A percentile compares a stretch with the other conserved stretches of the same genome.
Evolutionary conservation across 2,797 vertebrate genomes (phyloP).

Genomic region (Liasis olivaceus): DNA sequence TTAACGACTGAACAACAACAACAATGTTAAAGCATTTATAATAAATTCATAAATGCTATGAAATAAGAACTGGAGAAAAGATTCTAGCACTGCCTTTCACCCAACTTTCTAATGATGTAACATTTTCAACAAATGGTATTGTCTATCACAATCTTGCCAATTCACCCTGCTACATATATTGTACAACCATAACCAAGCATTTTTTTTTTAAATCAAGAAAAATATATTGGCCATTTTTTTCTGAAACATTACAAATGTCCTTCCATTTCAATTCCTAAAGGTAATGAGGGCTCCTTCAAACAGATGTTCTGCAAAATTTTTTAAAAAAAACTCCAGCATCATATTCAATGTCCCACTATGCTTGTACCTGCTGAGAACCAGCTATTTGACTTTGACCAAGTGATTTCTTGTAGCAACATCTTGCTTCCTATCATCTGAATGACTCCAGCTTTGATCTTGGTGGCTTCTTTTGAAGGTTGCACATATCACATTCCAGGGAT

Average conservation of each 20-base stretch:
- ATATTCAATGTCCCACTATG: not conserved
- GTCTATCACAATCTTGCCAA: not conserved
- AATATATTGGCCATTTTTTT: not conserved
- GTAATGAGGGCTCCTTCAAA: not conserved
- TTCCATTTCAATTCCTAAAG: not conserved
- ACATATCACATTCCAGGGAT: conserved; percentile 67
- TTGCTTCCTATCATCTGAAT: not conserved
- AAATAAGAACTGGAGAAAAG: not conserved
- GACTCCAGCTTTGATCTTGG: conserved; percentile 35
- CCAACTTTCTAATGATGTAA: not conserved
- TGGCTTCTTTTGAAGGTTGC: conserved; percentile 40
- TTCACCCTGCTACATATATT: not conserved
- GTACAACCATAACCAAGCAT: not conserved
- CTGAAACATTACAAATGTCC: not conserved
- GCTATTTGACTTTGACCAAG: conserved; percentile 1
- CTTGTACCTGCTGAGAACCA: not conserved
- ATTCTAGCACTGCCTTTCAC: not conserved
- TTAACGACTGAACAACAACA: no score
- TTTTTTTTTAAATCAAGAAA: not conserved
- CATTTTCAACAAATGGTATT: not conserved
- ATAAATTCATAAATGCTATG: not conserved
- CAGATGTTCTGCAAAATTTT: not conserved
- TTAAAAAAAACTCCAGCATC: not conserved
- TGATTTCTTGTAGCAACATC: not conserved
- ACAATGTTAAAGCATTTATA: not conserved